Evolutionary conservation across 2,113 vertebrate genomes (phyloP).

Genomic region (Ovis aries): DNA sequence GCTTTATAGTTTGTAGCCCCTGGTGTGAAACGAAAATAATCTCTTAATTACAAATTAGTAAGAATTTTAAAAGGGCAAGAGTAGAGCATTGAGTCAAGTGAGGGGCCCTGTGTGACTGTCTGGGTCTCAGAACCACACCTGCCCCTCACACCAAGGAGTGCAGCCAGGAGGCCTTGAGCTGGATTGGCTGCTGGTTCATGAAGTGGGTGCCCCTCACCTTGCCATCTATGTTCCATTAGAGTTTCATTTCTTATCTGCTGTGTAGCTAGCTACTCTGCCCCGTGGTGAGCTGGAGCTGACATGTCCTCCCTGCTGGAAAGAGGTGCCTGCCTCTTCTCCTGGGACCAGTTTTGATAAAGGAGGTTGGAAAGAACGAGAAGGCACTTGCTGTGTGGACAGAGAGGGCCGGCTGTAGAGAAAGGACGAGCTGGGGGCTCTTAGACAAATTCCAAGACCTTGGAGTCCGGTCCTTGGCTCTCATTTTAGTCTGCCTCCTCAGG

Average conservation of each 20-base stretch:
- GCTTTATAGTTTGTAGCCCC: background rate
- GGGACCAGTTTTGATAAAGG: background rate
- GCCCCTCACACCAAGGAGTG: no score
- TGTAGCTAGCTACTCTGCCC: background rate
- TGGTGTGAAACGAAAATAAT: background rate
- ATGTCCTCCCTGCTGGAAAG: background rate
- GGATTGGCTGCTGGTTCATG: background rate
- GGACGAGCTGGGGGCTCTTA: background rate
- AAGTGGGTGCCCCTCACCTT: fast-evolving
- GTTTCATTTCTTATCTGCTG: background rate
- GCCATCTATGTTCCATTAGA: background rate
- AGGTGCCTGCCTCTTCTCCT: background rate
- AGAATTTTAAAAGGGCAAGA: background rate
- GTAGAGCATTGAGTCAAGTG: background rate
- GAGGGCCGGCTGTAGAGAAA: background rate
- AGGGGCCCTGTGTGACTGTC: no score
- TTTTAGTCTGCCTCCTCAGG: background rate
- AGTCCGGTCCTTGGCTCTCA: background rate
- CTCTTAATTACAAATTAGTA: background rate
- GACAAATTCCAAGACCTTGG: fast-evolving
- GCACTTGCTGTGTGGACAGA: background rate
- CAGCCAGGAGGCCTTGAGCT: background rate
- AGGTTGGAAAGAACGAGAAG: fast-evolving
- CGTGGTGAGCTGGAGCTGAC: fast-evolving
- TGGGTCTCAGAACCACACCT: background rate